Conservation (phyloP, 2,797 vertebrate genomes). For the Sebastes taczanowskii region DNA sequence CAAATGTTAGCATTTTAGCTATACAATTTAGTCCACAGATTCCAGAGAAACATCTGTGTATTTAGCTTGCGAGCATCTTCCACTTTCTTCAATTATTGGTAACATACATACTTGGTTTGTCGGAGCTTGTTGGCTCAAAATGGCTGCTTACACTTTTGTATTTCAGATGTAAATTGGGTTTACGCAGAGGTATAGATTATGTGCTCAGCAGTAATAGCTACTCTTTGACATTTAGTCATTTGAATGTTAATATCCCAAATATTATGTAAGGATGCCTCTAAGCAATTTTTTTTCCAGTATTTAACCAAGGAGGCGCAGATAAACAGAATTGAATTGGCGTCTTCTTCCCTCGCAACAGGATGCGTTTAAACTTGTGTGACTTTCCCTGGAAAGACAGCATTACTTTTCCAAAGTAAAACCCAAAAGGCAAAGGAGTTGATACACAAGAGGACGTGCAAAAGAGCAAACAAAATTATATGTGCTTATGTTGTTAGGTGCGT, state of each 20-base stretch:
- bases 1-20: background rate
- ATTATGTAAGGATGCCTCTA: background rate
- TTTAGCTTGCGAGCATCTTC: background rate
- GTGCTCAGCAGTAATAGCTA: background rate
- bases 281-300: background rate
- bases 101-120: background rate
- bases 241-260: background rate
- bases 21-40: background rate
- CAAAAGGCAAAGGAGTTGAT: constrained; percentile 13
- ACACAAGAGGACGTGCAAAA: background rate
- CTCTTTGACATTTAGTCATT: background rate
- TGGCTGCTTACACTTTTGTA: background rate
- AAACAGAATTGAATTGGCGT: background rate
- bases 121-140: too few species aligned
- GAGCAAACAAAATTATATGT: background rate
- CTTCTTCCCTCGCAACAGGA: background rate
- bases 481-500: constrained; percentile 43
- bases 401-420: constrained; percentile 25
- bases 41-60: background rate
- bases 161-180: background rate
- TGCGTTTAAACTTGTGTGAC: constrained; percentile 9
- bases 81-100: background rate
- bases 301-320: background rate
- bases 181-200: background rate
- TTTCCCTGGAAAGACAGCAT: constrained; percentile 20